phyloP scores from a whole-genome alignment of 2,797 vertebrate genomes.

The Mycteria americana region DNA sequence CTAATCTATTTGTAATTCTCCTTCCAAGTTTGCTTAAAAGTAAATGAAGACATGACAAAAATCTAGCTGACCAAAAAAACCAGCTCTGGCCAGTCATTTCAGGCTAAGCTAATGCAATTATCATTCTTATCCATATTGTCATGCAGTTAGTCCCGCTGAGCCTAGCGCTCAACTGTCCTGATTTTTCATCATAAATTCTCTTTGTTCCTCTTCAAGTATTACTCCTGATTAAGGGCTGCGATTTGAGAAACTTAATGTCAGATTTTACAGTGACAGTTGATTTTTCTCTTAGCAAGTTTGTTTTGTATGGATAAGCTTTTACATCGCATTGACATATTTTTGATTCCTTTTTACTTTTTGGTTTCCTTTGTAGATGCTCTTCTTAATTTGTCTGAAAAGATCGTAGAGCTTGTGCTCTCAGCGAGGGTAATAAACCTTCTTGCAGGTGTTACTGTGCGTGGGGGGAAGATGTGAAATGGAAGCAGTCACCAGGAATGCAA shows the following conservation, averaged over 20 bases:
- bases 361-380: background rate
- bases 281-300: constrained; percentile 44
- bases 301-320: constrained; percentile 31
- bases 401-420: background rate
- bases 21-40: constrained; percentile 55
- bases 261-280: constrained; percentile 56
- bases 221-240: constrained; percentile 41
- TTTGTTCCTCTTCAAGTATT: constrained; percentile 47
- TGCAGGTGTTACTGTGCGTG: background rate
- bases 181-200: constrained; percentile 60
- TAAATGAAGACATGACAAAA: constrained; percentile 37
- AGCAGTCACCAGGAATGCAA: constrained; percentile 52
- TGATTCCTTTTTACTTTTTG: background rate
- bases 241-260: constrained; percentile 48
- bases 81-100: constrained; percentile 6
- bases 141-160: constrained; percentile 50
- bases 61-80: constrained; percentile 28
- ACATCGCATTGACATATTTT: background rate
- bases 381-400: constrained; percentile 6
- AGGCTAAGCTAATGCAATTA: constrained; percentile 43
- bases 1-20: background rate
- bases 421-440: background rate
- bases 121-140: constrained; percentile 43
- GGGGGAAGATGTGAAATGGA: constrained; percentile 17
- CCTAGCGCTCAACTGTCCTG: background rate